Base-by-base conservation (phyloP, 2,797 vertebrate genomes). In the Leptodactylus fallax region DNA sequence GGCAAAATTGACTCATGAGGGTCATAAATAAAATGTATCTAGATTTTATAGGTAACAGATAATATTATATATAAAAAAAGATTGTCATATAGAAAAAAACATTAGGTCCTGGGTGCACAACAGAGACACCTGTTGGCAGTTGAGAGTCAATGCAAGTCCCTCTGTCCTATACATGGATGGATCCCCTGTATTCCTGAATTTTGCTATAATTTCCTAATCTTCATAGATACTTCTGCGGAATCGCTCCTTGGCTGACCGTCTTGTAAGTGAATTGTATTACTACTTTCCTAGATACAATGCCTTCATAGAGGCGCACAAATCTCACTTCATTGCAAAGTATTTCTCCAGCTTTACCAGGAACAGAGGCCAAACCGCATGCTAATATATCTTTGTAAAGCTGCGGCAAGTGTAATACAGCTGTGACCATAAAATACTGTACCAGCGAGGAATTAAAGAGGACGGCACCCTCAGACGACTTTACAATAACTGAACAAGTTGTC, bases 261-360 rank as follows among this genome's bases (percentile, higher is more conserved):
- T 21, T 69, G 8, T 71, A 56, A 36, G 23, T 17, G 16, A 51
- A 17, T 55, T 69, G 45, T 36, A 10, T 36, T 56, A 71, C 36
- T 71, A 36, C 14, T 83, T 83, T 83, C 81, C 81, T 71, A 27
- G 81, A 83, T 69, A 53, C 23, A 53, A 25, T 9, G 1, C 36
- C n/a, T 65, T 65, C 47, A 65, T 13, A 25, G 45, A 25, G 6
- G 19, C 2, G 19, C 17, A 53, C 47, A 77, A 53, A 63, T 19
- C 60, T 56, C 47, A 67, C 63, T 25, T 71, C 65, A 71, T 55
- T 55, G 11, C 16, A 55, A 83, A 83, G 81, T 83, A 49, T 55
- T 71, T 71, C 65, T 71, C 47, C 69, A 72, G 69, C 69, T 72
- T 72, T 72, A 10, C 49, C 65, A 71, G 65, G 8, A 13, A 56